A percentile compares a stretch with the other conserved stretches of the same genome.
Conservation (phyloP, 2,797 vertebrate genomes). For the Fundulus diaphanus region DNA sequence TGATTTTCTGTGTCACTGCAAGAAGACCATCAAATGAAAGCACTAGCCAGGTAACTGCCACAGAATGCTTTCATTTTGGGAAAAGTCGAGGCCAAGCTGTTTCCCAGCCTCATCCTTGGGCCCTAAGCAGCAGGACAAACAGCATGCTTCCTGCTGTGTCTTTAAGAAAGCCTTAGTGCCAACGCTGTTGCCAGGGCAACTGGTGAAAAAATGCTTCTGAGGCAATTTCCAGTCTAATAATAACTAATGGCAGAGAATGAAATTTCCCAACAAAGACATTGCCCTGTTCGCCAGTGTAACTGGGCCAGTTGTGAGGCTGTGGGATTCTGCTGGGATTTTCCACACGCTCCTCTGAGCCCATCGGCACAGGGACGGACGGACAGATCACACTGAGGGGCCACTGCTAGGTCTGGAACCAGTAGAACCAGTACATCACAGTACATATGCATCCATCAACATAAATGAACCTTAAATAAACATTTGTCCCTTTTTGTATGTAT, state of each 20-base stretch:
- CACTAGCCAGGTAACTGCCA: not conserved
- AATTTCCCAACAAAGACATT: constrained; percentile 75
- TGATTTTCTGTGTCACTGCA: not conserved
- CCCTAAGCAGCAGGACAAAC: constrained; percentile 28
- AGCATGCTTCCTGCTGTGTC: constrained; percentile 52
- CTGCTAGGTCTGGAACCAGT: not conserved
- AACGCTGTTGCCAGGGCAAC: constrained; percentile 93
- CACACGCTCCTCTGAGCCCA: not conserved
- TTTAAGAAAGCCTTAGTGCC: constrained; percentile 85
- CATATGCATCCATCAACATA: not conserved
- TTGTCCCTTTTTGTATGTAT: not conserved
- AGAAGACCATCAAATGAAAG: not conserved
- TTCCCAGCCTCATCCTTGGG: constrained; percentile 19
- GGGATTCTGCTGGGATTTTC: constrained; percentile 13
- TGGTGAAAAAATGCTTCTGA: constrained; percentile 88
- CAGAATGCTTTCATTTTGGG: not conserved
- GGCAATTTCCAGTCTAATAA: constrained; percentile 90
- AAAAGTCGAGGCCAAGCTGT: not conserved
- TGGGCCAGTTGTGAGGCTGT: constrained; percentile 47
- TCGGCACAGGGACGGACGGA: not conserved
- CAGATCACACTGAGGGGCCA: not conserved
- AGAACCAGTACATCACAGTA: not conserved
- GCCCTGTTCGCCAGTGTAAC: constrained; percentile 61
- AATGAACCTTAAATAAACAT: not conserved
- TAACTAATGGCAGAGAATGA: constrained; percentile 87